Evolutionary conservation across 1,140 invertebrate genomes (phyloP).

Genomic region (Procambarus virginalis): DNA sequence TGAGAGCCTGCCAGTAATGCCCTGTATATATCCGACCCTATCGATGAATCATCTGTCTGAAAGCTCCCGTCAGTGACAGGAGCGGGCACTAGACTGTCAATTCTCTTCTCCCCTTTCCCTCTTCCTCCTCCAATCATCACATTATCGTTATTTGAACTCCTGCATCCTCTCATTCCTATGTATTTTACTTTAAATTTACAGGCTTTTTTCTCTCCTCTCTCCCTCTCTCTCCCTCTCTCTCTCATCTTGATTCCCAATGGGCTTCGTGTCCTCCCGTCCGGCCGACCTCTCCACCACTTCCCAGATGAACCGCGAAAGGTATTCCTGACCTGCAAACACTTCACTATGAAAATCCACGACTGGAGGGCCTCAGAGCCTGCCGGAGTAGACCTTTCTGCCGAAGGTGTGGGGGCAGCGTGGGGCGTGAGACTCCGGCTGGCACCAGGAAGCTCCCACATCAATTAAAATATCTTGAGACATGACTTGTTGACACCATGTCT

Average conservation of each 20-base stretch:
- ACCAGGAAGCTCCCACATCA: not conserved
- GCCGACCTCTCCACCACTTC: not conserved
- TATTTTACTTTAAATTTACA: not conserved
- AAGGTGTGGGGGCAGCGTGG: not conserved
- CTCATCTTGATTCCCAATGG: not conserved
- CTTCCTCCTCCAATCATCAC: too few relatives aligned
- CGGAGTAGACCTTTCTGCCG: not conserved
- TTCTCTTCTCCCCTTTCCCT: too few relatives aligned
- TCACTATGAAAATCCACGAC: not conserved
- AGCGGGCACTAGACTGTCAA: too few relatives aligned
- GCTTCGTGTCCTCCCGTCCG: not conserved
- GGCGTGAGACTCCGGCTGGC: not conserved
- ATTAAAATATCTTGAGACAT: not conserved
- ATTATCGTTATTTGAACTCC: too few relatives aligned
- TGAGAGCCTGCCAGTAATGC: too few relatives aligned
- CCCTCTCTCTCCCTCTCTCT: not conserved
- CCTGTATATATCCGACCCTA: too few relatives aligned
- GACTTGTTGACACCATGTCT: not conserved
- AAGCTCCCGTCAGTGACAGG: too few relatives aligned
- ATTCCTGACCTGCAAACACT: conserved; percentile 37
- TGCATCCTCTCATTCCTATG: too few relatives aligned
- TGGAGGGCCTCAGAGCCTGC: not conserved
- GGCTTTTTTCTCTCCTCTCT: not conserved
- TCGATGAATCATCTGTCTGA: too few relatives aligned
- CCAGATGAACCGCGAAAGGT: conserved; percentile 18